phyloP scores from a whole-genome alignment of 2,797 vertebrate genomes.

The Dromococcyx pavoninus region DNA sequence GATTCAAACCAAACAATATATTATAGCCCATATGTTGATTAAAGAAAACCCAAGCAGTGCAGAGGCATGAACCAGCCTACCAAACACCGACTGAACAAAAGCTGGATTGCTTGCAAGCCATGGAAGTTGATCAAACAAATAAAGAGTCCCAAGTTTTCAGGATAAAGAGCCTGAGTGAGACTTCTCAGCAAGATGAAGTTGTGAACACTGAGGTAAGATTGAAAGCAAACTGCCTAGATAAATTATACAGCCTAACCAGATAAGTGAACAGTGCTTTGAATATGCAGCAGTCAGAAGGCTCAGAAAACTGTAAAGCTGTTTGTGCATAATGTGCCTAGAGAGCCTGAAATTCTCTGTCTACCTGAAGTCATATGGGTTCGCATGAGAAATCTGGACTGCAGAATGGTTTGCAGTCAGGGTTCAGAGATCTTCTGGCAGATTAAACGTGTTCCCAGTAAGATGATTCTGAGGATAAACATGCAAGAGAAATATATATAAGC shows the following conservation, averaged over 20 bases:
- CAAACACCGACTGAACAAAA: background rate
- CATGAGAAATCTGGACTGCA: background rate
- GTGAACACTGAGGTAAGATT: slow-evolving; percentile 48
- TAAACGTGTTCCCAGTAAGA: slow-evolving; percentile 14
- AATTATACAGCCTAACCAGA: background rate
- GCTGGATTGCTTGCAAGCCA: background rate
- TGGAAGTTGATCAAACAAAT: slow-evolving; percentile 35
- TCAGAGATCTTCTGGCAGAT: slow-evolving; percentile 24
- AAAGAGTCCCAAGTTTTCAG: background rate
- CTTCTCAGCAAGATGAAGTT: slow-evolving; percentile 27
- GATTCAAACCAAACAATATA: slow-evolving; percentile 56
- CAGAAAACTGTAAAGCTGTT: background rate
- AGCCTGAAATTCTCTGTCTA: background rate
- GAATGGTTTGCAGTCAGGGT: background rate
- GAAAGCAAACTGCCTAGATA: background rate
- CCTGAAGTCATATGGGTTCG: background rate
- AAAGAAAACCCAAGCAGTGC: slow-evolving; percentile 31
- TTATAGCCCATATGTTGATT: slow-evolving; percentile 40
- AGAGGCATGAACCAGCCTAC: slow-evolving; percentile 1
- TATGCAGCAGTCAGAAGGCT: background rate
- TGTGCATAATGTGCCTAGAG: background rate
- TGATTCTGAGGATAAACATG: slow-evolving; percentile 4
- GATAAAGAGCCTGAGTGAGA: slow-evolving; percentile 25
- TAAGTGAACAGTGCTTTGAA: background rate
- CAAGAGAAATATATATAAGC: background rate